Conservation (phyloP, 1,140 invertebrate species). For the Bombus sibiricus region DNA sequence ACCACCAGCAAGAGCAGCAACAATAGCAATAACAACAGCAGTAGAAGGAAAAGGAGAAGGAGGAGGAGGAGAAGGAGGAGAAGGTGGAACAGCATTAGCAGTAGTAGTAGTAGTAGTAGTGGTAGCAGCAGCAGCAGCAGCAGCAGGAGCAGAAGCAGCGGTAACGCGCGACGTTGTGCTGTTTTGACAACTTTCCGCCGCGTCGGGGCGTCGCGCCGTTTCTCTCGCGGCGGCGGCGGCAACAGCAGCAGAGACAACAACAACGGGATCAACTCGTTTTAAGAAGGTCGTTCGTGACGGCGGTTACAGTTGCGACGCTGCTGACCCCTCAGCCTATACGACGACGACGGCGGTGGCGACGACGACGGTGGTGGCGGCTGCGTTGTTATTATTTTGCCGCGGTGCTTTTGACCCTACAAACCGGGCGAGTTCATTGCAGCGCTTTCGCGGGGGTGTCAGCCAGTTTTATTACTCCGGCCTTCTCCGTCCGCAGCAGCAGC, state of each 20-base stretch:
- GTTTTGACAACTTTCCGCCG: conserved; percentile 52
- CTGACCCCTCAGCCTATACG: conserved; percentile 40
- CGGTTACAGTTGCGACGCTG: conserved; percentile 33
- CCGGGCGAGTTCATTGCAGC: conserved; percentile 78
- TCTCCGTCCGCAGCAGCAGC: conserved; percentile 61
- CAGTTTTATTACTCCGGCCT: conserved; percentile 56
- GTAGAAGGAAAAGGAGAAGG: conserved; percentile 26
- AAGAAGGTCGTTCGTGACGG: conserved; percentile 43
- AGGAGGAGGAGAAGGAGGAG: conserved; percentile 33
- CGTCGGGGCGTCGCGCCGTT: conserved; percentile 57
- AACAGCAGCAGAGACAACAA: conserved; percentile 26
- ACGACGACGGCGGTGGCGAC: conserved; percentile 41
- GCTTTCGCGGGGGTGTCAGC: conserved; percentile 68
- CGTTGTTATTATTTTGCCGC: conserved; percentile 78
- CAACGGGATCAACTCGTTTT: conserved; percentile 19
- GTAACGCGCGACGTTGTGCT: conserved; percentile 39
- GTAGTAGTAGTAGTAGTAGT: conserved; percentile 24
- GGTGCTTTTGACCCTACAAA: conserved; percentile 79
- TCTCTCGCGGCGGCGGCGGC: conserved; percentile 55
- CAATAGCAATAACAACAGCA: conserved; percentile 35
- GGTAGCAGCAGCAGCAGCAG: not conserved
- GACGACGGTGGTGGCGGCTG: conserved; percentile 52
- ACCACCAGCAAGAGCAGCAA: conserved; percentile 54
- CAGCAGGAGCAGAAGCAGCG: conserved; percentile 21
- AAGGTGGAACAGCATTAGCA: conserved; percentile 6